A percentile compares a stretch with the other conserved stretches of the same genome.
phyloP scores from a whole-genome alignment of 2,113 vertebrate species.

The Larimichthys crocea region DNA sequence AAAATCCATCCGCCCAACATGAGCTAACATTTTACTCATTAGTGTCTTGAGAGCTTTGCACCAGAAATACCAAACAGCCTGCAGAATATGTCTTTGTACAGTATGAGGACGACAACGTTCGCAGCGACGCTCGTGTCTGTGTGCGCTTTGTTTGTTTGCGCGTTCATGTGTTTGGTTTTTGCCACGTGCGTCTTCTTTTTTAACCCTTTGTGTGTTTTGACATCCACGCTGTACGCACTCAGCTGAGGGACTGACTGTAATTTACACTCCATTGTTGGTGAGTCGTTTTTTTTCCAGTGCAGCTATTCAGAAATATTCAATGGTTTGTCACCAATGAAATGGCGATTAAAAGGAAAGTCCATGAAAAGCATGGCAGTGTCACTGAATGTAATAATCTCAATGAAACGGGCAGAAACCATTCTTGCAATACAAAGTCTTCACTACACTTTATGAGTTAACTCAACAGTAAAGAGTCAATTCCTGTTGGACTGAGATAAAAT shows the following conservation, averaged over 20 bases:
- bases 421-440: neutral
- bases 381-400: neutral
- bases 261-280: constrained; percentile 35
- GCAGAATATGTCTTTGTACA: constrained; percentile 40
- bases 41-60: constrained; percentile 65
- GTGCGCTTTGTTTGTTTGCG: constrained; percentile 5
- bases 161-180: constrained; percentile 30
- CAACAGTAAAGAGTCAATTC: neutral
- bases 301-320: constrained; percentile 54
- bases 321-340: constrained; percentile 43
- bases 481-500: neutral
- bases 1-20: constrained; percentile 71
- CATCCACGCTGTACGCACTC: constrained; percentile 29
- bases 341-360: constrained; percentile 40
- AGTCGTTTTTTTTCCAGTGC: constrained; percentile 30
- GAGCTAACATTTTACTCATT: constrained; percentile 74
- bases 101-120: constrained; percentile 36
- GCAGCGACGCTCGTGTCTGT: neutral
- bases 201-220: constrained; percentile 57
- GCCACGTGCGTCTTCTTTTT: constrained; percentile 18
- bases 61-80: constrained; percentile 62
- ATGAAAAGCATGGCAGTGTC: constrained; percentile 23
- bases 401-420: neutral
- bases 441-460: neutral
- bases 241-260: constrained; percentile 29